Percentiles rank a stretch among this genome's conserved stretches.
phyloP scores from a whole-genome alignment of 2,113 vertebrate genomes.

The Labrus mixtus region DNA sequence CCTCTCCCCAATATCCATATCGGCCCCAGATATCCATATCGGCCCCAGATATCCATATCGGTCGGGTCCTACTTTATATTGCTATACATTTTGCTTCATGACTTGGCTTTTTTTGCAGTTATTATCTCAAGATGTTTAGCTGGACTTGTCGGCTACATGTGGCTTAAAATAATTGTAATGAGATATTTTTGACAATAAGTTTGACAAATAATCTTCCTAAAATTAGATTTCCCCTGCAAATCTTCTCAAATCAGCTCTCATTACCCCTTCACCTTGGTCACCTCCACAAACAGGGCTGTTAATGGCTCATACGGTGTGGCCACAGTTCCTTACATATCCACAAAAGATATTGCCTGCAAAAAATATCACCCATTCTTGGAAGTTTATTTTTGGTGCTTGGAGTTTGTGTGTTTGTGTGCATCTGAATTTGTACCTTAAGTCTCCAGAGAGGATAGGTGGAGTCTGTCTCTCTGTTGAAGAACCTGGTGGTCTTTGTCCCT shows the following conservation, averaged over 20 bases:
- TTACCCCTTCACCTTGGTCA: constrained; percentile 49
- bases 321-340: constrained; percentile 24
- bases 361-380: neutral
- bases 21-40: no score
- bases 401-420: constrained; percentile 10
- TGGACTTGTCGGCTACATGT: no score
- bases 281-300: neutral
- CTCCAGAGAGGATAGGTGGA: constrained; percentile 98
- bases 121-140: no score
- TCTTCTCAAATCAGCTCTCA: constrained; percentile 56
- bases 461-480: constrained; percentile 99
- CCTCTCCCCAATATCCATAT: no score
- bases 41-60: no score
- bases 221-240: no score
- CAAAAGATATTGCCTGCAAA: constrained; percentile 11
- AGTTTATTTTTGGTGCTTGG: constrained; percentile 1
- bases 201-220: no score
- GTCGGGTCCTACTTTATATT: no score
- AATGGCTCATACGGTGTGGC: constrained; percentile 12
- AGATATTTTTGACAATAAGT: no score
- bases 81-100: no score
- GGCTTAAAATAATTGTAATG: no score
- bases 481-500: constrained; percentile 97
- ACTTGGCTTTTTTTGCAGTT: no score
- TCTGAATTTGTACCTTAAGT: constrained; percentile 93